Base-by-base conservation (phyloP, 2,888 invertebrate species). In the Stenoptilia bipunctidactyla region DNA sequence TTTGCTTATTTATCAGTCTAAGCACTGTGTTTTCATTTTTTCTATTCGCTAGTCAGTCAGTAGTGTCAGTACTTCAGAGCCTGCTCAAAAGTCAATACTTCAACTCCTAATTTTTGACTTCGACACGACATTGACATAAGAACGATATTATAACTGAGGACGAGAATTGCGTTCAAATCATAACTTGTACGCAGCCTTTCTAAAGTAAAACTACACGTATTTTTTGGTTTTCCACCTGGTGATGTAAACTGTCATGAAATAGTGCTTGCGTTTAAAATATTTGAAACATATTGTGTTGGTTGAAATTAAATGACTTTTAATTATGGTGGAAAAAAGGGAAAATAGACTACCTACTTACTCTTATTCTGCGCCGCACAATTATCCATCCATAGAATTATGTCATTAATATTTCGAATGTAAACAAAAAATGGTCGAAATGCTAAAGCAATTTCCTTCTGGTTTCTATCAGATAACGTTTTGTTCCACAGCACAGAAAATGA, bases 181-280 rank as follows among this genome's bases (percentile, higher is more conserved):
- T n/a, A n/a, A n/a, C n/a, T n/a, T n/a, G n/a, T n/a, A n/a, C n/a
- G n/a, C n/a, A n/a, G n/a, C n/a, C n/a, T n/a, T n/a, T n/a, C n/a
- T n/a, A n/a, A n/a, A n/a, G n/a, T n/a, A n/a, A n/a, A n/a, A n/a
- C n/a, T n/a, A n/a, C n/a, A n/a, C n/a, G n/a, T n/a, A n/a, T n/a
- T n/a, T n/a, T n/a, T n/a, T n/a, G n/a, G n/a, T n/a, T n/a, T n/a
- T 60, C 55, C 13, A 61, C 53, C 44, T 49, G 47, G 40, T 59
- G 57, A 42, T 62, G 58, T 42, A 61, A 61, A 37, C 50, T 50
- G 43, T 60, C 54, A 58, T 61, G 36, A 53, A 57, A 30, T 4
- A 30, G 57, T 57, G 34, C 25, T 56, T 53, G 41, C 39, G 42
- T 53, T 39, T 51, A 37, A 59, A 48, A 42, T 52, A 59, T 42